phyloP scores from a whole-genome alignment of 2,888 invertebrate genomes.

The Thysanoteuthis rhombus region DNA sequence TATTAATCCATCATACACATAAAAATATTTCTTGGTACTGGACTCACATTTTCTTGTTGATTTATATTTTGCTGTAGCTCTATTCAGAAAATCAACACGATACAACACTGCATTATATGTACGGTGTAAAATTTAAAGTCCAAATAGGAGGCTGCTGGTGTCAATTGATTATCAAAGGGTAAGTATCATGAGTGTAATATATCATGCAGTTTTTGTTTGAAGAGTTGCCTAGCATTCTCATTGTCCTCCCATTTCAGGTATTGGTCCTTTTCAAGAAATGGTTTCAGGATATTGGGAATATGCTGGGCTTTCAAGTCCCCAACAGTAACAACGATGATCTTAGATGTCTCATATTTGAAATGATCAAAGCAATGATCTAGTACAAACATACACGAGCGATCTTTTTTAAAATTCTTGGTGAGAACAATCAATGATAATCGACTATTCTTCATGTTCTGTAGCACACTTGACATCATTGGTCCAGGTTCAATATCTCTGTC shows the following conservation, averaged over 20 bases:
- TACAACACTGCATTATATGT: no score
- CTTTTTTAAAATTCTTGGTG: conserved; percentile 41
- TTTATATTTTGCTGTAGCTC: no score
- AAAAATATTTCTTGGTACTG: no score
- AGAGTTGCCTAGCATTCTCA: conserved; percentile 37
- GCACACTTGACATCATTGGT: conserved; percentile 36
- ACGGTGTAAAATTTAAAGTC: no score
- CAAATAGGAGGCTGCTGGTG: no score
- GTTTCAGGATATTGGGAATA: conserved; percentile 41
- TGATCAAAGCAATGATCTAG: conserved; percentile 36
- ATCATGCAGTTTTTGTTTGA: conserved; percentile 38
- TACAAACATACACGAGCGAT: conserved; percentile 42
- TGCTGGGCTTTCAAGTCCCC: conserved; percentile 35
- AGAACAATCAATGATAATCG: conserved; percentile 45
- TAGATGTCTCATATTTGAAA: background rate
- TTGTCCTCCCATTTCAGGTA: conserved; percentile 45
- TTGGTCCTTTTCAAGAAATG: conserved; percentile 40
- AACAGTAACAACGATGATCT: conserved; percentile 41
- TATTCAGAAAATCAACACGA: no score
- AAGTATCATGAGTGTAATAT: background rate
- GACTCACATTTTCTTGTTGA: no score
- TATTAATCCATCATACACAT: no score
- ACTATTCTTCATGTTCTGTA: conserved; percentile 41
- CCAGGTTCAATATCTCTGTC: conserved; percentile 40
- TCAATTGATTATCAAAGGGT: no score